These are phyloP conservation scores for Brachionus koreanus DNA, from an alignment of 1,140 invertebrate species.

Conservation along the genomic window DNA sequence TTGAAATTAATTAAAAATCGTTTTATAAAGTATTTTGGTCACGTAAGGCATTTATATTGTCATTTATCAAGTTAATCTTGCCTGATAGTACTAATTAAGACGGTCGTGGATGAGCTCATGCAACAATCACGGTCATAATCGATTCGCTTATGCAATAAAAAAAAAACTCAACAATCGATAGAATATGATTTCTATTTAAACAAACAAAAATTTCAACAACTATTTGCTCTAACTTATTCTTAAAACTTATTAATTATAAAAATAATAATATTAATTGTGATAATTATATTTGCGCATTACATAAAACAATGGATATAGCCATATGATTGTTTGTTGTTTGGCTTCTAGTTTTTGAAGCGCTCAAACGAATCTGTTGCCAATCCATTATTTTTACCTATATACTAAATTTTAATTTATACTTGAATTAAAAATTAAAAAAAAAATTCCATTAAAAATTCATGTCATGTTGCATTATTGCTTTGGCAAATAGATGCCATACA, in stretches of 20 bases:
- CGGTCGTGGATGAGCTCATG: background rate
- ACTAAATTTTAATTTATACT: background rate
- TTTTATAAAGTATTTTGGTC: background rate
- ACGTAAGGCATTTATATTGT: background rate
- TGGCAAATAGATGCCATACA: background rate
- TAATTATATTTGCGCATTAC: too few relatives aligned
- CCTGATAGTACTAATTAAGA: background rate
- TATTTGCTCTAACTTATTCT: too few relatives aligned
- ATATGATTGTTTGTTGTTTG: too few relatives aligned
- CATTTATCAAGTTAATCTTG: slow-evolving; percentile 17
- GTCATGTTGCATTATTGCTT: background rate
- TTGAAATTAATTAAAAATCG: slow-evolving; percentile 3
- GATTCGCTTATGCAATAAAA: background rate
- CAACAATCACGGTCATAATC: background rate
- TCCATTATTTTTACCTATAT: background rate
- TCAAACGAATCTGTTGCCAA: background rate
- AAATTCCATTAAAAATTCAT: background rate
- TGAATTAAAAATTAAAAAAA: background rate
- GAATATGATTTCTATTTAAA: too few relatives aligned
- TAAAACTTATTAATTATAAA: too few relatives aligned
- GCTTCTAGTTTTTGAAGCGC: background rate
- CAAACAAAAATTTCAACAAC: too few relatives aligned
- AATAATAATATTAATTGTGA: too few relatives aligned
- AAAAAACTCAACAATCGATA: too few relatives aligned
- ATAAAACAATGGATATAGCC: too few relatives aligned